Evolutionary conservation across 2,797 vertebrate genomes (phyloP), one percentile per base, ranked within the genome.

Genomic region (Acrocephalus scirpaceus): DNA sequence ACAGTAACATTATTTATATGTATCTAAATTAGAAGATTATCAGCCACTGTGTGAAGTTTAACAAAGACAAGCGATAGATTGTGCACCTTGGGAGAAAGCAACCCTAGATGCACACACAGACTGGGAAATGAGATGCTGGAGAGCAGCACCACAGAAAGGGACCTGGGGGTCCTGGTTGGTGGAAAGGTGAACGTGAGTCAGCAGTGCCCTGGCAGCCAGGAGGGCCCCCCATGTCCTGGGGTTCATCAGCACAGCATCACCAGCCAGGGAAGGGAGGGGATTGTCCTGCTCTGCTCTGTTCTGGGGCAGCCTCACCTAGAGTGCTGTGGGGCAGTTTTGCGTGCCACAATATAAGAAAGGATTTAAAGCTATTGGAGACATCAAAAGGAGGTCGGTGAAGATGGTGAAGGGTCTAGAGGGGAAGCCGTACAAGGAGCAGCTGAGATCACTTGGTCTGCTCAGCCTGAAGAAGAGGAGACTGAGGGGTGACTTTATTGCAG

Each of bases 301-400:
- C 34, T 27, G 40, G 18, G 9, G 1, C 0, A 0, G 26, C 34
- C 30, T 66, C 26, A 54, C 19, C 58, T 72, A 0, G 0, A 42
- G 23, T 48, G 5, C 47, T 73, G 67, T 38, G 3, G 11, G 4
- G 2, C 8, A 61, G 22, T 48, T 54, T 25, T 25, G 9, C 26
- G 11, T 5, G 15, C 2, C 36, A 42, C 19, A 48, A 3, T 54
- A 17, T 29, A 36, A 60, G 7, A 38, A 78, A 36, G 25, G 9
- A 48, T 26, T 25, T 36, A 29, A 78, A 85, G 23, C 11, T 44
- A 7, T 48, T 42, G 4, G 26, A n/a, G 13, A 25, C 7, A 2
- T 53, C 34, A 16, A 18, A 58, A 73, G 47, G 40, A 78, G 45
- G 16, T 19, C 53, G 42, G 6, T 16, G 13, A 54, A 29, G 30